Percentiles rank a stretch among this genome's conserved stretches.
Evolutionary conservation across 2,797 vertebrate species (phyloP).

Genomic region (Oreochromis grahami): DNA sequence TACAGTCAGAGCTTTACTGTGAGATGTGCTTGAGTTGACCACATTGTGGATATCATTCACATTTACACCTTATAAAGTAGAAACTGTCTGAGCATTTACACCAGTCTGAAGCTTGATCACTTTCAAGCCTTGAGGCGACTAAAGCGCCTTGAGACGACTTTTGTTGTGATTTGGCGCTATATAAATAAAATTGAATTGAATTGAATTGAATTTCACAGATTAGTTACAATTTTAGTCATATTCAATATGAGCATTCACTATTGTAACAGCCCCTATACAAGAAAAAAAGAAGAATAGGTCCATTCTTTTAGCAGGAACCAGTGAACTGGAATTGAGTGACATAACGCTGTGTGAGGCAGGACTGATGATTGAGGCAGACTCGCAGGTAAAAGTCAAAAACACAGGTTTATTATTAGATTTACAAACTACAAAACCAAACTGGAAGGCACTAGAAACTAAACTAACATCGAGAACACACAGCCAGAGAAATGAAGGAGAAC

Average conservation of each 20-base stretch:
- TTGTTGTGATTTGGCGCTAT: no score
- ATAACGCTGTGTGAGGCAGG: background rate
- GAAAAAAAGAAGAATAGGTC: background rate
- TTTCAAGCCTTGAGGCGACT: background rate
- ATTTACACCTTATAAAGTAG: background rate
- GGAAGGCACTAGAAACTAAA: background rate
- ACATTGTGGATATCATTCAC: background rate
- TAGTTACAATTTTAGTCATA: background rate
- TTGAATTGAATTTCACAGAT: background rate
- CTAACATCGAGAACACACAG: background rate
- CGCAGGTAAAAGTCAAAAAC: background rate
- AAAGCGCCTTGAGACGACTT: no score
- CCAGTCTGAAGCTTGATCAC: background rate
- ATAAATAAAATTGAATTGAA: no score
- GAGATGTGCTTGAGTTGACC: background rate
- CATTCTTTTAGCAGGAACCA: background rate
- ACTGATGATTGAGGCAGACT: background rate
- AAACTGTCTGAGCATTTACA: background rate
- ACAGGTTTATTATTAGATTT: background rate
- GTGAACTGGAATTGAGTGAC: background rate
- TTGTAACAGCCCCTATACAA: background rate
- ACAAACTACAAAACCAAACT: background rate
- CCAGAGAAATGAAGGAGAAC: background rate
- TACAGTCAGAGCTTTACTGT: background rate
- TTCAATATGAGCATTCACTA: background rate